A percentile compares a stretch with the other conserved stretches of the same genome.
phyloP scores from a whole-genome alignment of 2,797 vertebrate genomes.

The Nyctalus aviator region DNA sequence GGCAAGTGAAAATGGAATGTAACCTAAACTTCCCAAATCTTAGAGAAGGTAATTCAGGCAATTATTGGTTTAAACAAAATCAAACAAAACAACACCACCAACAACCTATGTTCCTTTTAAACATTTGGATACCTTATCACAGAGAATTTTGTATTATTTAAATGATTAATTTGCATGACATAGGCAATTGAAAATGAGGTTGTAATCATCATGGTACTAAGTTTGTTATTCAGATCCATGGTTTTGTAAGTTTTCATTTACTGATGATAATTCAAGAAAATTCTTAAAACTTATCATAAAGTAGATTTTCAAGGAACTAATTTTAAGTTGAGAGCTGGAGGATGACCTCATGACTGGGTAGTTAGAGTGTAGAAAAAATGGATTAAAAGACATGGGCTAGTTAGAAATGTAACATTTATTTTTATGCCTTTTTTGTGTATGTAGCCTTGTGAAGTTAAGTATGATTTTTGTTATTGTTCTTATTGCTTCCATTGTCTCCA shows the following conservation, averaged over 20 bases:
- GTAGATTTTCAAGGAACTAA: background rate
- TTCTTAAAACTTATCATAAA: background rate
- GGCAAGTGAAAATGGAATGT: background rate
- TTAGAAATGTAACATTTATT: background rate
- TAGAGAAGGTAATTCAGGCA: background rate
- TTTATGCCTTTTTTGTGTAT: background rate
- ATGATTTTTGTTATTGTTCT: background rate
- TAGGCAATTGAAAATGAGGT: background rate
- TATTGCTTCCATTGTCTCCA: background rate
- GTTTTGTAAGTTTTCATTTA: conserved; percentile 11
- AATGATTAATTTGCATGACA: background rate
- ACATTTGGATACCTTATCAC: background rate
- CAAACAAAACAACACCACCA: background rate
- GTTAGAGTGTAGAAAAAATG: background rate
- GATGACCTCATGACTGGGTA: background rate
- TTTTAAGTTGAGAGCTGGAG: background rate
- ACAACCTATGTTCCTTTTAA: background rate
- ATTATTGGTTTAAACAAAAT: conserved; percentile 34
- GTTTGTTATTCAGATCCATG: background rate
- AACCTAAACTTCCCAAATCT: background rate
- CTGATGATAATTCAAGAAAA: background rate
- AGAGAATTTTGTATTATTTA: conserved; percentile 1
- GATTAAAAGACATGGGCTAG: rapidly evolving
- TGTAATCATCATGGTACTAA: background rate
- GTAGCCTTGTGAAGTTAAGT: background rate